Conservation (phyloP, 1,140 invertebrate genomes). For the Temnothorax nylanderi region DNA sequence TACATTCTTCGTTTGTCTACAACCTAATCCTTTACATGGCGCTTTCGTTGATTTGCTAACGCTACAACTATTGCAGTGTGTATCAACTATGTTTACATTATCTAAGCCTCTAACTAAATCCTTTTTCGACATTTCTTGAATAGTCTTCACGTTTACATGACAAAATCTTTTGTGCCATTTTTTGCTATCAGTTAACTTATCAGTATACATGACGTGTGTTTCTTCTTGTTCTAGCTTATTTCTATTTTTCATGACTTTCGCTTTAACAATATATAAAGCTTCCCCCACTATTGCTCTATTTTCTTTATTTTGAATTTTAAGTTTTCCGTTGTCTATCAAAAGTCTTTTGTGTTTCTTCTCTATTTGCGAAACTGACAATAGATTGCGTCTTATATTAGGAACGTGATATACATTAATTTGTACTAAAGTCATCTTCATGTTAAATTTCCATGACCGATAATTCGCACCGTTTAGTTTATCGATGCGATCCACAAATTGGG, state of each 20-base stretch:
- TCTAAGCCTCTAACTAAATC: slow-evolving; percentile 34
- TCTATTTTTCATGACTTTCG: not conserved
- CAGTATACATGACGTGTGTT: not conserved
- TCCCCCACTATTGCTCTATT: slow-evolving; percentile 48
- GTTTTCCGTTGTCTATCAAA: not conserved
- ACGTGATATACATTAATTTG: slow-evolving; percentile 35
- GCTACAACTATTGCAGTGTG: slow-evolving; percentile 27
- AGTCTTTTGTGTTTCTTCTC: slow-evolving; percentile 7
- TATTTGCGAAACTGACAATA: slow-evolving; percentile 44
- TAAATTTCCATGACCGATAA: too few relatives aligned
- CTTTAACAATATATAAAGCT: slow-evolving; percentile 23
- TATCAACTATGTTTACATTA: not conserved
- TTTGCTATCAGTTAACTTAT: slow-evolving; percentile 3
- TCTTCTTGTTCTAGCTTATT: not conserved
- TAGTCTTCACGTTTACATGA: slow-evolving; percentile 14
- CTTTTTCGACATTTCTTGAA: slow-evolving; percentile 50
- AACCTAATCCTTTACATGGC: not conserved
- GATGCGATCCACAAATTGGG: too few relatives aligned
- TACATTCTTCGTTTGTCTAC: slow-evolving; percentile 15
- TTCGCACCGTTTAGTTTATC: too few relatives aligned
- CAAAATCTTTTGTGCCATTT: slow-evolving; percentile 49
- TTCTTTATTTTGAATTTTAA: slow-evolving; percentile 8
- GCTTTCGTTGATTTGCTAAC: too few relatives aligned
- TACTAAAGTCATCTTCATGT: too few relatives aligned
- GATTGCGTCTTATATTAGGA: slow-evolving; percentile 37